These are phyloP conservation scores for Exephanes ischioxanthus DNA, from an alignment of 2,888 invertebrate genomes.

Conservation along the genomic window DNA sequence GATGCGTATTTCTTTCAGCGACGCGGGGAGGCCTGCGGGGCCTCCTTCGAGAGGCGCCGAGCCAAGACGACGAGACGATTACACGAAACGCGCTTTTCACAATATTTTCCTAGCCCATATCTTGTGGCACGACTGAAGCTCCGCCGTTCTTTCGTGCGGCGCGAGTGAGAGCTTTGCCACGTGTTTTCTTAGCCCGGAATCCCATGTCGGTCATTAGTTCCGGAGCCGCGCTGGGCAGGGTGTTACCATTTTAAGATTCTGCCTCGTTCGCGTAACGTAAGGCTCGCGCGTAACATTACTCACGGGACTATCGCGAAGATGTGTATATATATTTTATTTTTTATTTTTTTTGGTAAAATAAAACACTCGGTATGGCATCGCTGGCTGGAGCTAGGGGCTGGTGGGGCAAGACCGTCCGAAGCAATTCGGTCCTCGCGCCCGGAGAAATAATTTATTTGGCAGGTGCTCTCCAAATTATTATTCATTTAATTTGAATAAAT, in stretches of 20 bases:
- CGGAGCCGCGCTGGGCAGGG: conserved; percentile 45
- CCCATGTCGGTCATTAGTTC: conserved; percentile 71
- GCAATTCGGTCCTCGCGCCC: not conserved
- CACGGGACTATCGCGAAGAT: conserved; percentile 22
- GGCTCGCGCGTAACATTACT: conserved; percentile 4
- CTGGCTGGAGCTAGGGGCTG: not conserved
- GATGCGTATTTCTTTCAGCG: conserved; percentile 64
- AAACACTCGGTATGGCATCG: not conserved
- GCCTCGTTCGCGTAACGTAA: conserved; percentile 30
- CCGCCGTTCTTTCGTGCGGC: not conserved
- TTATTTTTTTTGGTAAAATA: conserved; percentile 4
- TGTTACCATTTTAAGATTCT: conserved; percentile 54
- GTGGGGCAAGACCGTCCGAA: not conserved
- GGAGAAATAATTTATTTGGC: not conserved
- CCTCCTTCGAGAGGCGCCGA: conserved; percentile 48
- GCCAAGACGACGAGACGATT: conserved; percentile 17
- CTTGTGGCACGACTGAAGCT: conserved; percentile 20
- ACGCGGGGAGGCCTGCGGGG: conserved; percentile 41
- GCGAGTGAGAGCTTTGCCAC: conserved; percentile 15
- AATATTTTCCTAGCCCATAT: conserved; percentile 70
- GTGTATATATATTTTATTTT: not conserved
- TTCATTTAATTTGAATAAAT: too few species aligned
- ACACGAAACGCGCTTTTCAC: conserved; percentile 47
- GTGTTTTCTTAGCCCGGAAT: conserved; percentile 73
- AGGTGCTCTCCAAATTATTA: too few species aligned